Evolutionary conservation across 2,888 invertebrate species (phyloP).

Genomic region (Eupithecia vulgata): DNA sequence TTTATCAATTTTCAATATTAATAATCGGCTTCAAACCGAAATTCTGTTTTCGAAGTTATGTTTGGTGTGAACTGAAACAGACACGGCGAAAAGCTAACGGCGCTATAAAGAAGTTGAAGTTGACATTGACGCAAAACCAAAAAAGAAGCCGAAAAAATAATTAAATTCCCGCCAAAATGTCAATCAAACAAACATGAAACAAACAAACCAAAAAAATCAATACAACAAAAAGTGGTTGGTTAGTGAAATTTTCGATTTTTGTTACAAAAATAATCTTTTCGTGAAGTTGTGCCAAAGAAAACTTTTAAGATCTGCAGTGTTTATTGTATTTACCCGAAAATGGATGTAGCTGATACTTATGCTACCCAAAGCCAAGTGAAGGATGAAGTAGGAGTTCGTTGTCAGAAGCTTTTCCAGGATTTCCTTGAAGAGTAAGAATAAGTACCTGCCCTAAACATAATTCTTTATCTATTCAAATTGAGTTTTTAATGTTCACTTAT

Average conservation of each 20-base stretch:
- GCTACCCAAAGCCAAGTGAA: conserved; percentile 90
- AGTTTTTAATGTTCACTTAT: background rate
- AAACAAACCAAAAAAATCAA: background rate
- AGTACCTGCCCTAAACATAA: conserved; percentile 56
- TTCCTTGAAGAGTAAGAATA: conserved; percentile 98
- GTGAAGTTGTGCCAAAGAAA: conserved; percentile 7
- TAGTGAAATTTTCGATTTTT: background rate
- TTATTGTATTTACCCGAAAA: conserved; percentile 33
- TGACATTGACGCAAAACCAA: too few species aligned
- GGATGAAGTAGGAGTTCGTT: conserved; percentile 96
- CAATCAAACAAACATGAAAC: too few species aligned
- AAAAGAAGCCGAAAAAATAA: background rate
- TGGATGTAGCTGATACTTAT: conserved; percentile 92
- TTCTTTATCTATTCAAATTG: background rate
- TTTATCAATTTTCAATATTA: too few species aligned
- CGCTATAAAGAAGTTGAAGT: too few species aligned
- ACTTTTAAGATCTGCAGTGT: background rate
- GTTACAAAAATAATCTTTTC: background rate
- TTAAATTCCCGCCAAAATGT: conserved; percentile 40
- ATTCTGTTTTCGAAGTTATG: too few species aligned
- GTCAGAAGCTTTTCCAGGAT: conserved; percentile 98
- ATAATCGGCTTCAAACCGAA: too few species aligned
- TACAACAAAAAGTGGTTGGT: background rate
- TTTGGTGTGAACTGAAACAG: too few species aligned
- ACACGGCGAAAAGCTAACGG: too few species aligned